Conservation (phyloP, 2,888 invertebrate species). For the Amphipyra tragopoginis region DNA sequence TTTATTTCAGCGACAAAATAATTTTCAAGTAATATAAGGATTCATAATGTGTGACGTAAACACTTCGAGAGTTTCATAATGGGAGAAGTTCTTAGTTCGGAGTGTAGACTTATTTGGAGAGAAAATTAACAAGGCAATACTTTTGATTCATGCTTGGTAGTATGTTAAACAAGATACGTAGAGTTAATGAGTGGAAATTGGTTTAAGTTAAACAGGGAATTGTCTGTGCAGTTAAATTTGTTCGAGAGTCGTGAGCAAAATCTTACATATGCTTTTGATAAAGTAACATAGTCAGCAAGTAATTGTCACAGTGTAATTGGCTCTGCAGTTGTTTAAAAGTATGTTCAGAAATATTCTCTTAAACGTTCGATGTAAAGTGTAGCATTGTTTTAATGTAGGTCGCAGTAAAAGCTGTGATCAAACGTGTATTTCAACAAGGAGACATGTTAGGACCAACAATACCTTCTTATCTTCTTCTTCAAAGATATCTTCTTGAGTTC, state of each 20-base stretch:
- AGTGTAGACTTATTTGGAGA: constrained; percentile 48
- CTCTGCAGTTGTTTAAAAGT: constrained; percentile 43
- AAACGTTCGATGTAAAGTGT: constrained; percentile 14
- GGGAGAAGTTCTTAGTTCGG: constrained; percentile 59
- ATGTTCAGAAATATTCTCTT: constrained; percentile 30
- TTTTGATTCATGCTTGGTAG: constrained; percentile 56
- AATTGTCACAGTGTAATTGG: constrained; percentile 44
- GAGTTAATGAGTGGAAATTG: constrained; percentile 59
- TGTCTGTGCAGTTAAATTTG: constrained; percentile 44
- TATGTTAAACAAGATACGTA: constrained; percentile 55
- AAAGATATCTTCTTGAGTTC: not conserved
- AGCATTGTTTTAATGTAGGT: constrained; percentile 44
- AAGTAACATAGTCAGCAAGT: constrained; percentile 42
- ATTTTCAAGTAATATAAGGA: constrained; percentile 64
- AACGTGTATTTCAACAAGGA: constrained; percentile 45
- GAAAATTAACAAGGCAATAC: constrained; percentile 62
- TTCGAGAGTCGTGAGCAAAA: constrained; percentile 41
- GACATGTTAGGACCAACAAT: constrained; percentile 41
- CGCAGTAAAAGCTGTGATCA: constrained; percentile 34
- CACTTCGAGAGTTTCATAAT: constrained; percentile 60
- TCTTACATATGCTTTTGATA: constrained; percentile 52
- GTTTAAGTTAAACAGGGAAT: constrained; percentile 61
- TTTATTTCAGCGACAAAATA: constrained; percentile 66
- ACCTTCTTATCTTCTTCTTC: constrained; percentile 2
- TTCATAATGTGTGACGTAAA: constrained; percentile 64